Evolutionary conservation across 2,888 invertebrate species (phyloP).

Genomic region (Brenthis hecate): DNA sequence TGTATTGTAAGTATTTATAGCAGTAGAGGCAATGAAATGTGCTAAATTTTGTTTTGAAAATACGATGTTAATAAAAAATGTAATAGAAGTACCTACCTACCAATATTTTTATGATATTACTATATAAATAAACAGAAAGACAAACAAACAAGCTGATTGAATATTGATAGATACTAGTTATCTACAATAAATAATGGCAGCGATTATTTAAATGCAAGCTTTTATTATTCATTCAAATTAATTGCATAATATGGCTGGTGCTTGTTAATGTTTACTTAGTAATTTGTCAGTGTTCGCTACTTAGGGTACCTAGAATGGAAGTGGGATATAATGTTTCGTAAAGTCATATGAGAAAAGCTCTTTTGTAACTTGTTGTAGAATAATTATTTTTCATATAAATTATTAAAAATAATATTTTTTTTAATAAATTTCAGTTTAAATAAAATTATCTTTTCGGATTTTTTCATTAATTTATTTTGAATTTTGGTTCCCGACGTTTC

Average conservation of each 20-base stretch:
- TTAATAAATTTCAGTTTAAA: no score
- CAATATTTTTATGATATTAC: not conserved
- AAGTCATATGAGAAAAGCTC: no score
- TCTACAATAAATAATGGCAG: slow-evolving; percentile 13
- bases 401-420: no score
- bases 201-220: slow-evolving; percentile 24
- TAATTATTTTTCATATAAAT: no score
- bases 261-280: slow-evolving; percentile 21
- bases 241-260: slow-evolving; percentile 19
- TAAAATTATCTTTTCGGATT: no score
- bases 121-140: not conserved
- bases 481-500: no score
- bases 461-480: no score
- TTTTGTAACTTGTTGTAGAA: no score
- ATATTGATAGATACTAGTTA: slow-evolving; percentile 4
- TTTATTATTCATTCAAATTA: slow-evolving; percentile 29
- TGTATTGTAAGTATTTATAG: no score
- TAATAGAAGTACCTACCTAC: not conserved
- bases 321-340: not conserved
- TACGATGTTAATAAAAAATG: no score
- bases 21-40: no score
- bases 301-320: slow-evolving; percentile 8
- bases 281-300: slow-evolving; percentile 25
- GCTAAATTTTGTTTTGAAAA: no score
- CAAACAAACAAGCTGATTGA: slow-evolving; percentile 7